Percentiles rank a stretch among this genome's conserved stretches.
These are phyloP conservation scores for Apamea anceps DNA, from an alignment of 2,888 invertebrate genomes.

Conservation along the genomic window DNA sequence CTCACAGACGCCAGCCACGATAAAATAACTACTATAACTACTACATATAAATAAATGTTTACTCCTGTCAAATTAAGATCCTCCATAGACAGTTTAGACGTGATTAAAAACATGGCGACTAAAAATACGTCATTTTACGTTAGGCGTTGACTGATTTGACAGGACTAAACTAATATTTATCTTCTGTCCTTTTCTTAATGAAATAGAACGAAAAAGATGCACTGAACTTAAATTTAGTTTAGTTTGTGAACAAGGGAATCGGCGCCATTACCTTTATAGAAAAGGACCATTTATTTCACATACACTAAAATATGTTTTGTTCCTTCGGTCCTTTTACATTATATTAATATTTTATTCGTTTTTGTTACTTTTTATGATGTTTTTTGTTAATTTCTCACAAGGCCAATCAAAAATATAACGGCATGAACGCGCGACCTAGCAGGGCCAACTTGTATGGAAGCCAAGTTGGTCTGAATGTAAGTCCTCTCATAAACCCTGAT, in stretches of 20 bases:
- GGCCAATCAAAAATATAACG: constrained; percentile 87
- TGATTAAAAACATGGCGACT: too few relatives aligned
- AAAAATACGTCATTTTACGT: too few relatives aligned
- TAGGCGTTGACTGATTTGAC: too few relatives aligned
- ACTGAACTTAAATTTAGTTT: too few relatives aligned
- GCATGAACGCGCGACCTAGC: constrained; percentile 80
- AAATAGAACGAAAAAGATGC: too few relatives aligned
- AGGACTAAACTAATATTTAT: too few relatives aligned
- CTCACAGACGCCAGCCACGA: background rate
- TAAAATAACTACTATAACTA: background rate
- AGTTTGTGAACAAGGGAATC: too few relatives aligned
- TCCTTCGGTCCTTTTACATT: constrained; percentile 9
- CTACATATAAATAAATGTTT: too few relatives aligned
- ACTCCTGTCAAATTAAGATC: too few relatives aligned
- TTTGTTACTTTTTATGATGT: constrained; percentile 30
- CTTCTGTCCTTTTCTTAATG: too few relatives aligned
- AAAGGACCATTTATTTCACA: constrained; percentile 4
- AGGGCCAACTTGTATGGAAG: constrained; percentile 84
- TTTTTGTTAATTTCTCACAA: constrained; percentile 70
- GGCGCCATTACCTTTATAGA: background rate
- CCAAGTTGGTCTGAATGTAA: constrained; percentile 84
- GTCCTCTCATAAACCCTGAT: constrained; percentile 66
- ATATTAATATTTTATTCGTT: constrained; percentile 19
- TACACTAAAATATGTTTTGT: background rate
- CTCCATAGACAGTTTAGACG: too few relatives aligned